Percentiles rank a stretch among this genome's conserved stretches.
Conservation (phyloP, 2,888 invertebrate genomes). For the Mechanitis messenoides region DNA sequence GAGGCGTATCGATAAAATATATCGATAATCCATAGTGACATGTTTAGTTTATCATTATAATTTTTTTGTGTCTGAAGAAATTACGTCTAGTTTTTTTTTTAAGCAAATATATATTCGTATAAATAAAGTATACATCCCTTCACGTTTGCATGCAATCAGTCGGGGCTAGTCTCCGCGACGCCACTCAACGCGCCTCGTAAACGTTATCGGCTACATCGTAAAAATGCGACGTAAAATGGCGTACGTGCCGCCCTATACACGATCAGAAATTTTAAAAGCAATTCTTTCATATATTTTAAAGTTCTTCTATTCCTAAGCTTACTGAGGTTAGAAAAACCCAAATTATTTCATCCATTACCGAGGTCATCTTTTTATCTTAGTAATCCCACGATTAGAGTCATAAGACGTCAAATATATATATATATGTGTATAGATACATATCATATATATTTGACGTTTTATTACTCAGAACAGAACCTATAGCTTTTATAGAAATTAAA, state of each 20-base stretch:
- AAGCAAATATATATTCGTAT: neutral
- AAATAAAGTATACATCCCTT: neutral
- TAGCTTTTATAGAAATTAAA: no score
- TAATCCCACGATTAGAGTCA: no score
- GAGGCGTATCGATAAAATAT: conserved; percentile 20
- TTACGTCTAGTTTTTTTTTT: no score
- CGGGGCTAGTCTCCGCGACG: conserved; percentile 69
- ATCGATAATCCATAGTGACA: neutral
- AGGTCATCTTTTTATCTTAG: no score
- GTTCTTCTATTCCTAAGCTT: no score
- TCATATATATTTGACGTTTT: no score
- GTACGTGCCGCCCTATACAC: conserved; percentile 49
- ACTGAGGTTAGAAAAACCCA: no score
- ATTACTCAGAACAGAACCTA: no score
- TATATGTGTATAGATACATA: no score
- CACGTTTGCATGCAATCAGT: conserved; percentile 63
- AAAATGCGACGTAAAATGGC: conserved; percentile 71
- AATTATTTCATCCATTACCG: no score
- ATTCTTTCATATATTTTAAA: no score
- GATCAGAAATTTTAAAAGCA: conserved; percentile 6
- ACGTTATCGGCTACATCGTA: conserved; percentile 74
- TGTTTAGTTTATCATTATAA: conserved; percentile 23
- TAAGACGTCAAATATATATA: no score
- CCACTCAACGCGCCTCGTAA: conserved; percentile 73
- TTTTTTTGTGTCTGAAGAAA: conserved; percentile 9